Percentiles rank a stretch among this genome's conserved stretches.
Evolutionary conservation across 2,797 vertebrate genomes (phyloP).

Genomic region (Nannoperca australis): DNA sequence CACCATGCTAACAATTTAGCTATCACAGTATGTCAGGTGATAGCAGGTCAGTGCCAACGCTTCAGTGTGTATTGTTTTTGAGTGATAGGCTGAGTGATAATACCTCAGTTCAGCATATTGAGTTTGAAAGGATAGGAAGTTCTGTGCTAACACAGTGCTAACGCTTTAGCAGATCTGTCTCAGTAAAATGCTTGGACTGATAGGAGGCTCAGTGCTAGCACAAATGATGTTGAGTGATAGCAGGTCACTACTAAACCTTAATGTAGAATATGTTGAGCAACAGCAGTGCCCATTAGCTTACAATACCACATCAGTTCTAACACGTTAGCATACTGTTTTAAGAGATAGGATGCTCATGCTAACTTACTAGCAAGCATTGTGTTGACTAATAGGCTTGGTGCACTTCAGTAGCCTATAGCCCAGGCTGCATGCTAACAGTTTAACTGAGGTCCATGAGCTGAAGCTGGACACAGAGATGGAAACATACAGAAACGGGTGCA

Average conservation of each 20-base stretch:
- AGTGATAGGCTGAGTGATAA: background rate
- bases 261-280: background rate
- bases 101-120: too few relatives aligned
- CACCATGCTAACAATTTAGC: background rate
- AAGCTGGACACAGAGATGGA: constrained; percentile 1
- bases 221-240: background rate
- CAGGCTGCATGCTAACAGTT: too few relatives aligned
- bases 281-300: too few relatives aligned
- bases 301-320: too few relatives aligned
- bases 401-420: background rate
- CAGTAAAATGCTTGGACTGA: background rate
- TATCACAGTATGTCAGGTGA: background rate
- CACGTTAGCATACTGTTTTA: too few relatives aligned
- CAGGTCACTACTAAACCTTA: too few relatives aligned
- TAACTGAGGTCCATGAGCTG: background rate
- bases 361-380: background rate
- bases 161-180: background rate
- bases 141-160: background rate
- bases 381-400: background rate
- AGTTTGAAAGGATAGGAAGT: background rate
- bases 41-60: too few relatives aligned
- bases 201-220: background rate
- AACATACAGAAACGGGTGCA: background rate
- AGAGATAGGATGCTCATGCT: background rate
- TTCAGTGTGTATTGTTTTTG: background rate